phyloP scores from a whole-genome alignment of 2,888 invertebrate species.

The Acanthococcus lagerstroemiae region DNA sequence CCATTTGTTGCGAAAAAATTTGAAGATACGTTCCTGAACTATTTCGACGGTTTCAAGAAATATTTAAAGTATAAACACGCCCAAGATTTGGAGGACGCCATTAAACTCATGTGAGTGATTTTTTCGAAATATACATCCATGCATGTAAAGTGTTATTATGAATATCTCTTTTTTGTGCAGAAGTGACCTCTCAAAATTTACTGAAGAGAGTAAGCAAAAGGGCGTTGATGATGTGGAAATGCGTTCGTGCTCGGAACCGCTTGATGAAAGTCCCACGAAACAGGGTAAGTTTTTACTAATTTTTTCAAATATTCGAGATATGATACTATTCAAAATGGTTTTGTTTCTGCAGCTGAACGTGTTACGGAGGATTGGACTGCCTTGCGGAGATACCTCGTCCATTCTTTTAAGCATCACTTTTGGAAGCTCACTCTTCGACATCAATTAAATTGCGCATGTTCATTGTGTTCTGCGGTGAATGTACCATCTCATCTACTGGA shows the following conservation, averaged over 20 bases:
- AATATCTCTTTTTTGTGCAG: too few species aligned
- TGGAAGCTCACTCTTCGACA: not conserved
- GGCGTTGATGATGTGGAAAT: not conserved
- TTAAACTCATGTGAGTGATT: not conserved
- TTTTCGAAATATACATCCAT: too few species aligned
- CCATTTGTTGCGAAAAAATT: not conserved
- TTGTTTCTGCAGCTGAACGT: too few species aligned
- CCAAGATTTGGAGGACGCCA: not conserved
- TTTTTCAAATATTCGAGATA: too few species aligned
- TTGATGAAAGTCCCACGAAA: not conserved
- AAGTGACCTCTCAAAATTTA: not conserved
- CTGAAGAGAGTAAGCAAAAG: not conserved
- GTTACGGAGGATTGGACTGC: not conserved
- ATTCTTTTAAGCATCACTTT: not conserved
- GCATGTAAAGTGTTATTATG: too few species aligned
- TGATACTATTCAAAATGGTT: too few species aligned
- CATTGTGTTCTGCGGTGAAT: not conserved
- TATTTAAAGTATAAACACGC: not conserved
- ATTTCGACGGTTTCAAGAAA: not conserved
- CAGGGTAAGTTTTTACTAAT: too few species aligned
- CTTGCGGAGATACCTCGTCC: not conserved
- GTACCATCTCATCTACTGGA: not conserved
- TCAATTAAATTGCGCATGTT: not conserved
- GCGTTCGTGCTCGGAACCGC: not conserved
- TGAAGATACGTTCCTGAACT: not conserved